Percentiles rank a stretch among this genome's conserved stretches.
Conservation (phyloP, 1,140 invertebrate species). For the Penaeus indicus region DNA sequence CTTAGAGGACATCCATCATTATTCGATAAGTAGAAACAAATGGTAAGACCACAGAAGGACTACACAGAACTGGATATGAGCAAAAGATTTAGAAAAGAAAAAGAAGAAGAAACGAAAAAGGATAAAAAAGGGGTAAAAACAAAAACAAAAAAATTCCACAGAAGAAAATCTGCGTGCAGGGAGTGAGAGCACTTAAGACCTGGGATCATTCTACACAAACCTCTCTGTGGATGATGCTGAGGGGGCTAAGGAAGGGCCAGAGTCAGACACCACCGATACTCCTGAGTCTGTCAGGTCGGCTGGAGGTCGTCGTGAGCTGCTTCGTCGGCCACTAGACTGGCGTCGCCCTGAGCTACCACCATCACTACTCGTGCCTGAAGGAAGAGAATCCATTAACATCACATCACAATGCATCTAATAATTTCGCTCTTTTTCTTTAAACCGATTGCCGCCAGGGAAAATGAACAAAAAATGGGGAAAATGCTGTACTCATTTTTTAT, state of each 20-base stretch:
- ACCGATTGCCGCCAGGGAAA: too few relatives aligned
- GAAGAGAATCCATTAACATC: not conserved
- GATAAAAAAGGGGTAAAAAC: not conserved
- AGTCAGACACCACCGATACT: constrained; percentile 66
- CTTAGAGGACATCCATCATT: too few relatives aligned
- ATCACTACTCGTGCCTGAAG: constrained; percentile 48
- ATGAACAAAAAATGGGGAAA: too few relatives aligned
- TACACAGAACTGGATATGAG: too few relatives aligned
- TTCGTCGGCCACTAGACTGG: constrained; percentile 46
- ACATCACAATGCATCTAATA: not conserved
- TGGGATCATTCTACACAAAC: constrained; percentile 11
- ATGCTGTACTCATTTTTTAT: too few relatives aligned
- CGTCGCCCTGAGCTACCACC: constrained; percentile 57
- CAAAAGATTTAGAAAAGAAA: not conserved
- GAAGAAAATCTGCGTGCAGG: not conserved
- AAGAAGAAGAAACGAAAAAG: not conserved
- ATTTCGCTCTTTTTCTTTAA: not conserved
- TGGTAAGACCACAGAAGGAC: too few relatives aligned
- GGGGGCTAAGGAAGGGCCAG: constrained; percentile 56
- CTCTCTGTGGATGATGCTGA: constrained; percentile 60
- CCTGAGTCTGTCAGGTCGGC: constrained; percentile 65
- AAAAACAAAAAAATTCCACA: not conserved
- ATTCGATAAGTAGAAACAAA: too few relatives aligned
- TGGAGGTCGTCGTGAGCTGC: constrained; percentile 56
- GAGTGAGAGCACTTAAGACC: not conserved